These are phyloP conservation scores for Drosophila pachea DNA, from an alignment of 1,140 invertebrate genomes.

Conservation along the genomic window DNA sequence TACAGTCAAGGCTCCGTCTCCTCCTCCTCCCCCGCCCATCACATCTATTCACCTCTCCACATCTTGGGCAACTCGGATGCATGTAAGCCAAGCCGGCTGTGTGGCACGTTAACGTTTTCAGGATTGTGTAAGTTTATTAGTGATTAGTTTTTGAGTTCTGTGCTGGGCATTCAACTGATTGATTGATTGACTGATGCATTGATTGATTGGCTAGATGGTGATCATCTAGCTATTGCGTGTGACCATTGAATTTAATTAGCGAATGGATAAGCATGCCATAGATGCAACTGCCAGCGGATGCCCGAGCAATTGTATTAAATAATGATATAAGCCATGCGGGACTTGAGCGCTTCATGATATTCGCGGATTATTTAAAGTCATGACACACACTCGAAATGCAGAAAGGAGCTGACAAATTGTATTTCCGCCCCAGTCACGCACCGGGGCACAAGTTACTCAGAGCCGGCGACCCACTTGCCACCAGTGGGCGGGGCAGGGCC, in stretches of 20 bases:
- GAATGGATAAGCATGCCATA: slow-evolving; percentile 4
- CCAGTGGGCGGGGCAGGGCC: slow-evolving; percentile 14
- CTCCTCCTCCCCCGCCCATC: background rate
- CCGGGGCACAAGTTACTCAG: slow-evolving; percentile 60
- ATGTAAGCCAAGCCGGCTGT: slow-evolving; percentile 18
- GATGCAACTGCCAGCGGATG: slow-evolving; percentile 11
- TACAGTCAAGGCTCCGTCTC: slow-evolving; percentile 3
- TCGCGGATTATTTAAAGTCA: slow-evolving; percentile 69
- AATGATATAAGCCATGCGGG: slow-evolving; percentile 45
- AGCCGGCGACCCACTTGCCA: slow-evolving; percentile 63
- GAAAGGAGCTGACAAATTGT: slow-evolving; percentile 63
- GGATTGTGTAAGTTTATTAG: slow-evolving; percentile 46
- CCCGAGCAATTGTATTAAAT: slow-evolving; percentile 27
- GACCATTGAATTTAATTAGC: slow-evolving; percentile 36
- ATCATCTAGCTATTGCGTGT: slow-evolving; percentile 18
- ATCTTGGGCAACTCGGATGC: background rate
- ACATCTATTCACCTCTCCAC: background rate
- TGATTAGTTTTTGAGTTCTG: slow-evolving; percentile 60
- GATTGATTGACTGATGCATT: slow-evolving; percentile 56
- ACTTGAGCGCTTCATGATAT: slow-evolving; percentile 28
- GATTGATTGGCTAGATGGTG: slow-evolving; percentile 61
- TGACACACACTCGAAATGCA: slow-evolving; percentile 9
- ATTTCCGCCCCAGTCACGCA: slow-evolving; percentile 73
- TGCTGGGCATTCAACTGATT: slow-evolving; percentile 17
- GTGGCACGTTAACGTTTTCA: slow-evolving; percentile 51